phyloP scores from a whole-genome alignment of 2,797 vertebrate genomes.

The Psittacula echo region DNA sequence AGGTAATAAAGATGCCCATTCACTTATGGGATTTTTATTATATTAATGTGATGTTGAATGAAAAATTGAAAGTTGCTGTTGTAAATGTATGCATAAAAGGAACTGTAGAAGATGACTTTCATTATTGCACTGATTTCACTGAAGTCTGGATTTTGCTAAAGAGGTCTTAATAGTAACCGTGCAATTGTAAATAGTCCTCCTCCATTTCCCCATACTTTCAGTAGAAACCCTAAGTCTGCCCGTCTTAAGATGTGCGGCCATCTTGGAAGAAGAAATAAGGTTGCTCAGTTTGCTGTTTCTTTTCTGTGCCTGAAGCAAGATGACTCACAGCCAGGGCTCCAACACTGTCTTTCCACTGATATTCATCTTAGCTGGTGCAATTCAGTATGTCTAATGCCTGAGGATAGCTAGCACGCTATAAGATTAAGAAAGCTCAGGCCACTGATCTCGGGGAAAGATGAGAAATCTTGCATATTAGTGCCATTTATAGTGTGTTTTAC shows the following conservation, averaged over 20 bases:
- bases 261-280: neutral
- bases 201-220: neutral
- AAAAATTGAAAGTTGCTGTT: neutral
- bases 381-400: neutral
- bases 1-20: slow-evolving; percentile 79
- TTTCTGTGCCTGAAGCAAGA: neutral
- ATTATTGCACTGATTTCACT: neutral
- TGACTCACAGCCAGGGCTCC: neutral
- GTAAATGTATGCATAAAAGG: neutral
- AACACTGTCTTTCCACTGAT: neutral
- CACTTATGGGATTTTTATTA: neutral
- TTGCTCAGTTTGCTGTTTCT: neutral
- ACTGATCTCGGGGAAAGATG: neutral
- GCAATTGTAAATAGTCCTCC: neutral
- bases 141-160: neutral
- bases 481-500: neutral
- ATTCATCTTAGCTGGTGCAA: slow-evolving; percentile 2
- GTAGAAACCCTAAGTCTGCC: neutral
- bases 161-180: neutral
- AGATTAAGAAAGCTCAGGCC: neutral
- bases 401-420: neutral
- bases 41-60: neutral
- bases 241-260: neutral
- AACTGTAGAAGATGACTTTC: neutral
- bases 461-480: neutral